Percentiles rank a stretch among this genome's conserved stretches.
Conservation (phyloP, 2,797 vertebrate genomes). For the Acanthurus leucopareius region DNA sequence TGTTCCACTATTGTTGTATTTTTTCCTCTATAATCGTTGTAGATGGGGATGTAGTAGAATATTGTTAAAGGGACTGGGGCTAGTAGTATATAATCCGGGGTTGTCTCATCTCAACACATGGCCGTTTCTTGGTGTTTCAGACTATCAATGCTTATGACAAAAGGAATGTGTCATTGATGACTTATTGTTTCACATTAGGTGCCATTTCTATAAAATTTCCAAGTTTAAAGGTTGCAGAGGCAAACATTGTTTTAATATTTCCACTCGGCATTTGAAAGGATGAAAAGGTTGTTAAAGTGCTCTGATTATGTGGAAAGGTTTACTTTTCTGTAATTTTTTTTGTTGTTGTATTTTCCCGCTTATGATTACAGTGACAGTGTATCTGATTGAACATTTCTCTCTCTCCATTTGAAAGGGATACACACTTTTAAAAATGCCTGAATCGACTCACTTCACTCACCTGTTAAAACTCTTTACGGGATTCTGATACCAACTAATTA, state of each 20-base stretch:
- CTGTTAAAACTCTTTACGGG: slow-evolving; percentile 19
- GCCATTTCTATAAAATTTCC: slow-evolving; percentile 15
- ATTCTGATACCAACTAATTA: slow-evolving; percentile 28
- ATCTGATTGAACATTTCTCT: slow-evolving; percentile 4
- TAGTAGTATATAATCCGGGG: slow-evolving; percentile 71
- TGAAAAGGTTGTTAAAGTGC: slow-evolving; percentile 37
- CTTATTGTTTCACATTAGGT: slow-evolving; percentile 27
- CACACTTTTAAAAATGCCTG: slow-evolving; percentile 3
- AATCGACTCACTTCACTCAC: slow-evolving; percentile 18
- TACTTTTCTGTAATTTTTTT: slow-evolving; percentile 23
- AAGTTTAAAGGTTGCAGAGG: slow-evolving; percentile 18
- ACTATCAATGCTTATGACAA: slow-evolving; percentile 83
- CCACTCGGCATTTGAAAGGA: slow-evolving; percentile 47
- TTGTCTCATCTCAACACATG: slow-evolving; percentile 76
- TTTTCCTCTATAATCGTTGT: slow-evolving; percentile 80
- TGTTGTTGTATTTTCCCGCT: slow-evolving; percentile 22
- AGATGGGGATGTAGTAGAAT: slow-evolving; percentile 83
- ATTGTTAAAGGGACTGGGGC: slow-evolving; percentile 74
- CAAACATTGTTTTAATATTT: slow-evolving; percentile 33
- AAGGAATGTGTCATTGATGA: slow-evolving; percentile 75
- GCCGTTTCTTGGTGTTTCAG: slow-evolving; percentile 75
- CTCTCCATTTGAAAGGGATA: slow-evolving; percentile 6
- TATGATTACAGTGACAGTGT: slow-evolving; percentile 9
- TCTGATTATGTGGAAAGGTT: slow-evolving; percentile 18
- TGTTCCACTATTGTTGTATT: slow-evolving; percentile 73